These are phyloP conservation scores for Cliona cf. orientalis DNA, from an alignment of 37 sponge, comb jelly and placozoan genomes.

Conservation along the genomic window DNA sequence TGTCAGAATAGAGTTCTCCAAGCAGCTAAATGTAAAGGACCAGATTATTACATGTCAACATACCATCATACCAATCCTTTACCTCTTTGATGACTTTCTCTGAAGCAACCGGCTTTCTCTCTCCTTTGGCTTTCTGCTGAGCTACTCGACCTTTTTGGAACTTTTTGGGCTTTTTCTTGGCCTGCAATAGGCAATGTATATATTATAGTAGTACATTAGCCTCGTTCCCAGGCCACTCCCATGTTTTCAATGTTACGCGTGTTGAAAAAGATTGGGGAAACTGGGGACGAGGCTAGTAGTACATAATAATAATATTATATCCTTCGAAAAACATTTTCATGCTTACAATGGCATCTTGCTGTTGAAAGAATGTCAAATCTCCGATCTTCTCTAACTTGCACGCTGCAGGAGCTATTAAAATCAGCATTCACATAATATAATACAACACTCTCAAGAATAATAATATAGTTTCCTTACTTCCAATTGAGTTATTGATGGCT, in stretches of 20 bases:
- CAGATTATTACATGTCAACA: slow-evolving; percentile 1
- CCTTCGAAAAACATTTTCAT: not conserved
- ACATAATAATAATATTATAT: not conserved
- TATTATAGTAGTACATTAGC: not conserved
- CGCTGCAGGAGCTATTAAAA: slow-evolving; percentile 72
- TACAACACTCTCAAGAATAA: not conserved
- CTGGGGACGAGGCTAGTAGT: not conserved
- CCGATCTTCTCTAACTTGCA: slow-evolving; percentile 92
- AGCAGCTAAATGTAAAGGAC: slow-evolving; percentile 62
- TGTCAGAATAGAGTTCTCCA: slow-evolving; percentile 94
- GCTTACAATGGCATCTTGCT: slow-evolving; percentile 79
- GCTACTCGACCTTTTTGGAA: slow-evolving; percentile 48
- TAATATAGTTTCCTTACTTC: slow-evolving; percentile 62
- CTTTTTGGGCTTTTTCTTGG: slow-evolving; percentile 78
- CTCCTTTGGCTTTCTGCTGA: slow-evolving; percentile 42
- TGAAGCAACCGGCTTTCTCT: slow-evolving; percentile 72
- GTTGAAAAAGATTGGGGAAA: not conserved
- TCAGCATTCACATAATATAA: not conserved
- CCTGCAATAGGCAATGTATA: slow-evolving; percentile 25
- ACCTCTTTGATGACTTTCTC: slow-evolving; percentile 90
- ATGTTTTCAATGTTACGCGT: not conserved
- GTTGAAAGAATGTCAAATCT: slow-evolving; percentile 89
- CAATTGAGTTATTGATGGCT: slow-evolving; percentile 96
- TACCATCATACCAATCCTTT: slow-evolving; percentile 1
- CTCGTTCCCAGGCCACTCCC: not conserved